Percentiles rank a stretch among this genome's conserved stretches.
These are phyloP conservation scores for Panagrolaimus sp. DNA, from an alignment of 1,140 invertebrate genomes.

Conservation along the genomic window DNA sequence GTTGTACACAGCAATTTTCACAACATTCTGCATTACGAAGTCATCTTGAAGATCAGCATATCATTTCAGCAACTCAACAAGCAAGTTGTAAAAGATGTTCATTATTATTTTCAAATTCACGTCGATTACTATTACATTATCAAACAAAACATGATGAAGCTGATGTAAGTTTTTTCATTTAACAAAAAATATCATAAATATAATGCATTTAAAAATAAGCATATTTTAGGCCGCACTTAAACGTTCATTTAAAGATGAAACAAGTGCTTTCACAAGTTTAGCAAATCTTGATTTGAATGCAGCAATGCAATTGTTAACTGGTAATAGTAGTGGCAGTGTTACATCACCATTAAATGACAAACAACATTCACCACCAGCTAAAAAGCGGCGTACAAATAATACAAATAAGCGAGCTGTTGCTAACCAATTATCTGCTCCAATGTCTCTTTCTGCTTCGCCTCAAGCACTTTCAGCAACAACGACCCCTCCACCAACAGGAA, in stretches of 20 bases:
- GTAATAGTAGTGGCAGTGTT: not conserved
- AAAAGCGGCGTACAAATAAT: conserved; percentile 3
- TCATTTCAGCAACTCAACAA: conserved; percentile 74
- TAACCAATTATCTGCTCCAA: too few species aligned
- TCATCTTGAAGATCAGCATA: conserved; percentile 80
- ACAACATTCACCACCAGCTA: not conserved
- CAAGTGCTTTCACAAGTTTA: conserved; percentile 7
- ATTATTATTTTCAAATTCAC: conserved; percentile 50
- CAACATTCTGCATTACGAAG: conserved; percentile 61
- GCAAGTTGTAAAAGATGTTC: conserved; percentile 44
- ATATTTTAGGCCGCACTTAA: conserved; percentile 1
- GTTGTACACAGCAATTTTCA: conserved; percentile 41
- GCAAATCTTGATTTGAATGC: conserved; percentile 6
- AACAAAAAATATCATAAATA: not conserved
- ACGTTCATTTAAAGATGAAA: conserved; percentile 2
- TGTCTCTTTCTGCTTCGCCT: too few species aligned
- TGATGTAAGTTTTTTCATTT: not conserved
- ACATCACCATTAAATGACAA: not conserved
- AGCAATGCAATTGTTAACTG: conserved; percentile 2
- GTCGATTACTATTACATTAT: conserved; percentile 54
- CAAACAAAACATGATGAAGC: conserved; percentile 56
- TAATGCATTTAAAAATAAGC: too few species aligned
- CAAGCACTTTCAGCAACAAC: not conserved
- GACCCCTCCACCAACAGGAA: not conserved
- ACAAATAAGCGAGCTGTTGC: too few species aligned